These are phyloP conservation scores for Tenthredo mesomela DNA, from an alignment of 2,888 invertebrate species.

Conservation along the genomic window DNA sequence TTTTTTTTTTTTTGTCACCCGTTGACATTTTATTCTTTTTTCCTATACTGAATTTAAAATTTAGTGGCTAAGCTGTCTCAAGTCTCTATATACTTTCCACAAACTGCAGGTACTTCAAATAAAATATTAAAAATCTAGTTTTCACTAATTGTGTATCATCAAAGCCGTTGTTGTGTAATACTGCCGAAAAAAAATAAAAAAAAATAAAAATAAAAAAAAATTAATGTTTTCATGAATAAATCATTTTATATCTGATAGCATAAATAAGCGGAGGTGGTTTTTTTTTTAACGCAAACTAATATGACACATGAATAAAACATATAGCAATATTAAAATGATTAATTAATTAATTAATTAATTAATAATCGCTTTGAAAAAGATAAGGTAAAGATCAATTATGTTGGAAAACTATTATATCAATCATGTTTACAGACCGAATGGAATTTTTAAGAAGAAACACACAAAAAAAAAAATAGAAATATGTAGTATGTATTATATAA, in stretches of 20 bases:
- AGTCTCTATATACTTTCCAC: conserved; percentile 36
- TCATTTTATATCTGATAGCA: not conserved
- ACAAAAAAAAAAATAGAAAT: not conserved
- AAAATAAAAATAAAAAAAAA: not conserved
- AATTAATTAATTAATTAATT: not conserved
- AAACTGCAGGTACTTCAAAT: conserved; percentile 44
- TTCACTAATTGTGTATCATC: not conserved
- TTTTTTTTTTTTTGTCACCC: not conserved
- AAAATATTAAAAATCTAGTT: conserved; percentile 38
- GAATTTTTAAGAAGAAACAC: conserved; percentile 20
- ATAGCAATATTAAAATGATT: conserved; percentile 26
- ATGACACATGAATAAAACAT: conserved; percentile 45
- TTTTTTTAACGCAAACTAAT: conserved; percentile 35
- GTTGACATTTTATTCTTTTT: not conserved
- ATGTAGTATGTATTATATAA: not conserved
- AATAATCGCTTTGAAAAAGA: not conserved
- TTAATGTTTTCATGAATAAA: conserved; percentile 14
- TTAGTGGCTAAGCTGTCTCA: conserved; percentile 44
- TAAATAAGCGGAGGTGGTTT: conserved; percentile 4
- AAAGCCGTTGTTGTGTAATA: conserved; percentile 20
- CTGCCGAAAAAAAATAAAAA: not conserved
- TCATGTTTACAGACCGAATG: conserved; percentile 3
- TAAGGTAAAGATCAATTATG: not conserved
- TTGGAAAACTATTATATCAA: conserved; percentile 22
- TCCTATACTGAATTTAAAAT: conserved; percentile 1